Evolutionary conservation across 92 coral and sea anemone species (phyloP).

Genomic region (Pocillopora meandrina): DNA sequence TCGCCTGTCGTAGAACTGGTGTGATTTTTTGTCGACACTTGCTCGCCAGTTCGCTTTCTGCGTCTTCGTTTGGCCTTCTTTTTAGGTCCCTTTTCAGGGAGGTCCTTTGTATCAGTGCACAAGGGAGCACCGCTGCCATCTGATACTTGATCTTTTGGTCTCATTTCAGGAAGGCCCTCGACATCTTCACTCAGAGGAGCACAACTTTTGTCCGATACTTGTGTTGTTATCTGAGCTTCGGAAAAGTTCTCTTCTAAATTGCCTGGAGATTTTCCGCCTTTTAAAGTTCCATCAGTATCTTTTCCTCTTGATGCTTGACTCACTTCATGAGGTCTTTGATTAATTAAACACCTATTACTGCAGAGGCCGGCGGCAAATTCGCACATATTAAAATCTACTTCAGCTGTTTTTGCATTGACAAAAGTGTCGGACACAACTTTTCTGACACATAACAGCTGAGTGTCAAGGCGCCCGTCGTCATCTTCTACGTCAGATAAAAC

Average conservation of each 20-base stretch:
- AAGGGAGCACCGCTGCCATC: no score
- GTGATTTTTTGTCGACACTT: background rate
- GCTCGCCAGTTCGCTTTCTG: conserved; percentile 14
- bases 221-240: no score
- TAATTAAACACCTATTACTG: background rate
- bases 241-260: background rate
- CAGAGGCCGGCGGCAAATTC: background rate
- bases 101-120: background rate
- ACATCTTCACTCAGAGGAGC: no score
- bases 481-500: conserved; percentile 33
- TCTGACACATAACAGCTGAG: conserved; percentile 4
- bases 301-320: background rate
- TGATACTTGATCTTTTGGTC: no score
- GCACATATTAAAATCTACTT: background rate
- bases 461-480: conserved; percentile 26
- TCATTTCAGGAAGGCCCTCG: no score
- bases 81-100: background rate
- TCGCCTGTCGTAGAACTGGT: background rate
- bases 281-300: background rate
- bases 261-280: background rate
- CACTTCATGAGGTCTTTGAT: background rate
- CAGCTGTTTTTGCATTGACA: background rate
- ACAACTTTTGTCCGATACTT: no score
- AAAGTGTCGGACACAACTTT: conserved; percentile 7
- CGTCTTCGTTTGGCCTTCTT: conserved; percentile 23